Base-by-base conservation (phyloP, 1,140 invertebrate genomes). In the Panagrolaimus sp. region DNA sequence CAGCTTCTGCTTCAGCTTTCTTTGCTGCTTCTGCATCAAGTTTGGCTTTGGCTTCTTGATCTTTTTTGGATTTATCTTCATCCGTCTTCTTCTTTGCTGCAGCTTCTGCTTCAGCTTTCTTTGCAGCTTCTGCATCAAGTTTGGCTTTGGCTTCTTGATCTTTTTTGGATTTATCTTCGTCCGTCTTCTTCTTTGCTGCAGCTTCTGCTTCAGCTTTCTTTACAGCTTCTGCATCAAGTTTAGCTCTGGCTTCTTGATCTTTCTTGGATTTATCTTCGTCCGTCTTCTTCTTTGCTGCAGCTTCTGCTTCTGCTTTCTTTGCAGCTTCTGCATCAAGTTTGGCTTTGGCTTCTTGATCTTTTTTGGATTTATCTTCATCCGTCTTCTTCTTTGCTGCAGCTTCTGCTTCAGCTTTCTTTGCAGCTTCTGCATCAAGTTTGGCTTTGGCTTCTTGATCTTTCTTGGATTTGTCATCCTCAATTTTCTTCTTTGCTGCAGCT, bases 271-370 rank as follows among this genome's bases (percentile, higher is more conserved):
- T 55, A 10, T 55, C 52, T 21, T 55, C 52, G 1, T 21, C 52
- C 9, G 52, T n/a, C n/a, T 55, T 55, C 52, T 55, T 55, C 17
- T 55, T 28, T 1, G 52, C 52, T 55, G 9, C 52, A 28, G 9
- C n/a, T 28, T 55, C 52, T 1, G n/a, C 52, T 55, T 55, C 47
- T 15, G 47, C 47, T 21, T 52, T 52, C 47, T 52, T 52, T 21
- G n/a, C 24, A 21, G 47, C 47, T 52, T 52, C 47, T 17, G 47
- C 47, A 4, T 52, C 47, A 21, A 52, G 52, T 28, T 55, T 55
- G n/a, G 52, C 15, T 28, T 55, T 55, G 1, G 21, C 52, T 10
- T 21, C 52, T 21, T 55, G 21, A 28, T 21, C 52, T 28, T 55
- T 55, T 28, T 55, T 55, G 9, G 9, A 10, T 21, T 21, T 28